phyloP scores from a whole-genome alignment of 2,888 invertebrate species.

The Electrophaes corylata region DNA sequence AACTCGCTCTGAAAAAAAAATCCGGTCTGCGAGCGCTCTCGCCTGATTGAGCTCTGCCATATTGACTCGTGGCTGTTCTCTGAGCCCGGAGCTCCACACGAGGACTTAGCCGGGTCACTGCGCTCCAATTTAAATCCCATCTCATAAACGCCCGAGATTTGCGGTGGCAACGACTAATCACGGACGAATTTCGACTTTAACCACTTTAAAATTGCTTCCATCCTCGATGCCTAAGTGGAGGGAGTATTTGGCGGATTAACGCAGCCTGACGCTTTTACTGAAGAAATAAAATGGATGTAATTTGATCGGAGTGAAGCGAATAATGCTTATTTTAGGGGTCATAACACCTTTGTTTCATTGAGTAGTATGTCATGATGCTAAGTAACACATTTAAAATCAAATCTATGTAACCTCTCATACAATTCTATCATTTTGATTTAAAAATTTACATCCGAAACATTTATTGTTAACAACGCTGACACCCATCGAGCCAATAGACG shows the following conservation, averaged over 20 bases:
- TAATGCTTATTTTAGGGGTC: constrained; percentile 15
- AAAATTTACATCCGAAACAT: background rate
- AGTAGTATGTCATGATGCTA: background rate
- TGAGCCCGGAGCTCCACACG: constrained; percentile 18
- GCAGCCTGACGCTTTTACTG: constrained; percentile 17
- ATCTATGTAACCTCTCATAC: no score
- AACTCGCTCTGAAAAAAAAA: background rate
- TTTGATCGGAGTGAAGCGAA: constrained; percentile 24
- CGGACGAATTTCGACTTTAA: constrained; percentile 37
- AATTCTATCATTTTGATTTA: no score
- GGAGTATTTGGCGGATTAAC: constrained; percentile 19
- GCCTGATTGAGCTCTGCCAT: constrained; percentile 34
- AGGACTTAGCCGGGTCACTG: constrained; percentile 53
- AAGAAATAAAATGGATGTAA: constrained; percentile 22
- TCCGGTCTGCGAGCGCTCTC: constrained; percentile 6
- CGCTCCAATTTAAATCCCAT: constrained; percentile 63
- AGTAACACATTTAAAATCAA: background rate
- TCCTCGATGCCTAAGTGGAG: background rate
- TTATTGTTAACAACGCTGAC: background rate
- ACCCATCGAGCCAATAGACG: background rate
- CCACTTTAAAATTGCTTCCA: constrained; percentile 31
- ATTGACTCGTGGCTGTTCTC: constrained; percentile 36
- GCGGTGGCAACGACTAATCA: constrained; percentile 28
- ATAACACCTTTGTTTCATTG: constrained; percentile 26
- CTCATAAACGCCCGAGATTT: constrained; percentile 49